Percentiles rank a stretch among this genome's conserved stretches.
Conservation (phyloP, 2,888 invertebrate species). For the Meandrusa payeni region DNA sequence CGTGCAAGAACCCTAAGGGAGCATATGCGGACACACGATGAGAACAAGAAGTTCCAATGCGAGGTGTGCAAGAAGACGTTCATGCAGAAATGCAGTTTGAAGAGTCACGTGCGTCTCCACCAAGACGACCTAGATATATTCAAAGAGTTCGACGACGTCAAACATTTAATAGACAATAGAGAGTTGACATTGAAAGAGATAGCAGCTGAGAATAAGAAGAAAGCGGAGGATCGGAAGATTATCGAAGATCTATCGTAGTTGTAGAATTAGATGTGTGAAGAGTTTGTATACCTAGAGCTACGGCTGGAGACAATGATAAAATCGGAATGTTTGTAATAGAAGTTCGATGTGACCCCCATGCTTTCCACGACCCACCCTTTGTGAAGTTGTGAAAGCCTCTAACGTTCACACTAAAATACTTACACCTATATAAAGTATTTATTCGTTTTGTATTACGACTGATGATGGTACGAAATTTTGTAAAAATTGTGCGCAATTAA, state of each 20-base stretch:
- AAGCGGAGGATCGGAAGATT: slow-evolving; percentile 47
- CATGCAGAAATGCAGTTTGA: slow-evolving; percentile 67
- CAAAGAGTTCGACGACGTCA: slow-evolving; percentile 74
- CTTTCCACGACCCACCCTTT: no score
- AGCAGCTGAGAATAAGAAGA: slow-evolving; percentile 62
- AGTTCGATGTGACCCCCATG: no score
- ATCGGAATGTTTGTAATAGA: no score
- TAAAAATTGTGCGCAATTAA: no score
- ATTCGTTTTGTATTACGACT: no score
- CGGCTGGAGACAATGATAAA: no score
- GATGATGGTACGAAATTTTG: no score
- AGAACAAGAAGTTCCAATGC: slow-evolving; percentile 61
- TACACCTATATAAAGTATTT: no score
- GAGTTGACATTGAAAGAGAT: slow-evolving; percentile 70
- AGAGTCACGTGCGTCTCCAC: slow-evolving; percentile 62
- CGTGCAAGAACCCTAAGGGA: slow-evolving; percentile 57
- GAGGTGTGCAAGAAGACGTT: slow-evolving; percentile 68
- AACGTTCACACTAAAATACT: no score
- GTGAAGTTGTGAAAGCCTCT: no score
- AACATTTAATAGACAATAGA: slow-evolving; percentile 68
- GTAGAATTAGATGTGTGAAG: background rate
- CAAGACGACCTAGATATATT: slow-evolving; percentile 73
- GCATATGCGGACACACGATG: slow-evolving; percentile 61
- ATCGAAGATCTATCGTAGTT: slow-evolving; percentile 39
- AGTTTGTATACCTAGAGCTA: no score